A percentile compares a stretch with the other conserved stretches of the same genome.
Conservation (phyloP, 2,888 invertebrate genomes). For the Dryomyza anilis region DNA sequence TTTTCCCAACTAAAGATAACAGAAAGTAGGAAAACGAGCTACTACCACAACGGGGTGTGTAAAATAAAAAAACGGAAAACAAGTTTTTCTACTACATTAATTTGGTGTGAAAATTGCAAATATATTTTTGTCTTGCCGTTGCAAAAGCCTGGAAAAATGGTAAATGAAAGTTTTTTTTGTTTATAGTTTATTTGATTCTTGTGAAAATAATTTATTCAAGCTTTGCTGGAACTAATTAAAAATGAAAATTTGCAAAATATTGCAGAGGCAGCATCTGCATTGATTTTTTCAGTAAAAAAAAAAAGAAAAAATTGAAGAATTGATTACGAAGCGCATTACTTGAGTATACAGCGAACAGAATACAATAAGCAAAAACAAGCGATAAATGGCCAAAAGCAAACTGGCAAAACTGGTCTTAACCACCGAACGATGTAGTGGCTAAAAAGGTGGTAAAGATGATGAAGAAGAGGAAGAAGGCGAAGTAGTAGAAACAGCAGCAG, state of each 20-base stretch:
- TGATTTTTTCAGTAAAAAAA: too few relatives aligned
- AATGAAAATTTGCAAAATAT: neutral
- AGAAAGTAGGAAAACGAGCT: too few relatives aligned
- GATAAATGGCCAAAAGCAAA: too few relatives aligned
- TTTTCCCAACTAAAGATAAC: slow-evolving; percentile 9
- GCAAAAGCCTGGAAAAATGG: slow-evolving; percentile 5
- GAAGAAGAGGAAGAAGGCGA: neutral
- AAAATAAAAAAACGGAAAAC: slow-evolving; percentile 9
- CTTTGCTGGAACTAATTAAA: neutral
- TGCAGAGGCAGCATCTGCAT: neutral
- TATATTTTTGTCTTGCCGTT: slow-evolving; percentile 1
- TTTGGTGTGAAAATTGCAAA: slow-evolving; percentile 9
- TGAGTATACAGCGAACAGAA: slow-evolving; percentile 14
- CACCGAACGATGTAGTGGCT: too few relatives aligned
- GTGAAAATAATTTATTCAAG: neutral
- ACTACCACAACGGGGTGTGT: slow-evolving; percentile 15
- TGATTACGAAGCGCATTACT: neutral
- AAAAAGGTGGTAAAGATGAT: too few relatives aligned
- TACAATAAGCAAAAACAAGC: slow-evolving; percentile 11
- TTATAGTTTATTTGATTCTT: too few relatives aligned
- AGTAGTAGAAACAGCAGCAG: neutral
- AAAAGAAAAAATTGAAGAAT: neutral
- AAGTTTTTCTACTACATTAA: slow-evolving; percentile 14
- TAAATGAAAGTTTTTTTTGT: slow-evolving; percentile 12
- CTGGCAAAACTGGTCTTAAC: too few relatives aligned